Evolutionary conservation across 1,140 invertebrate species (phyloP).

Genomic region (Charaxes varanes): DNA sequence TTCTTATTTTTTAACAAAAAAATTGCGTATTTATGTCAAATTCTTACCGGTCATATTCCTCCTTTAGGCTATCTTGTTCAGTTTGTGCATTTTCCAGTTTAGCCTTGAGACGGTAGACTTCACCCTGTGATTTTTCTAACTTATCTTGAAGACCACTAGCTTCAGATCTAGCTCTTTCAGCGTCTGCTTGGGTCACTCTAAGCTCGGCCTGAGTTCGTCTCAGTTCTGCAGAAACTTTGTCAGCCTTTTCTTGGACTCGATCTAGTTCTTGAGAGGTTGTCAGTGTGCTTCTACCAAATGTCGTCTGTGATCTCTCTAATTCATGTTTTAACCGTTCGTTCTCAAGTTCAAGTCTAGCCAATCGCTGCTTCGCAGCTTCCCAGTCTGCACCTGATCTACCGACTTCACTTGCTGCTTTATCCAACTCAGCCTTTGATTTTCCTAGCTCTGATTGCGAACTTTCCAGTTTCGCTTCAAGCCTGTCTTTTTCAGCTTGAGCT

Average conservation of each 20-base stretch:
- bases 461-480: conserved; percentile 92
- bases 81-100: conserved; percentile 95
- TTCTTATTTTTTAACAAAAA: too few species aligned
- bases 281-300: conserved; percentile 85
- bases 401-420: conserved; percentile 92
- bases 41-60: conserved; percentile 87
- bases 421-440: conserved; percentile 93
- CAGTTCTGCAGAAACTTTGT: conserved; percentile 88
- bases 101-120: conserved; percentile 94
- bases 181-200: conserved; percentile 89
- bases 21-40: conserved; percentile 1
- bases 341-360: conserved; percentile 90
- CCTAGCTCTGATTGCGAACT: conserved; percentile 94
- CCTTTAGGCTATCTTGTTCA: conserved; percentile 92
- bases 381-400: conserved; percentile 91
- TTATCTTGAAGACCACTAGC: conserved; percentile 92
- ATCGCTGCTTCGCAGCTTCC: conserved; percentile 90
- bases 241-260: conserved; percentile 89
- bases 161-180: conserved; percentile 88
- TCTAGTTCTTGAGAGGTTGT: conserved; percentile 86
- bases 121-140: conserved; percentile 93
- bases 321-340: conserved; percentile 91
- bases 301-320: conserved; percentile 86
- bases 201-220: conserved; percentile 90
- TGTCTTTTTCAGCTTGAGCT: conserved; percentile 91